These are phyloP conservation scores for Scolopax bukidnonensis DNA, from an alignment of 2,797 vertebrate species.

Conservation along the genomic window DNA sequence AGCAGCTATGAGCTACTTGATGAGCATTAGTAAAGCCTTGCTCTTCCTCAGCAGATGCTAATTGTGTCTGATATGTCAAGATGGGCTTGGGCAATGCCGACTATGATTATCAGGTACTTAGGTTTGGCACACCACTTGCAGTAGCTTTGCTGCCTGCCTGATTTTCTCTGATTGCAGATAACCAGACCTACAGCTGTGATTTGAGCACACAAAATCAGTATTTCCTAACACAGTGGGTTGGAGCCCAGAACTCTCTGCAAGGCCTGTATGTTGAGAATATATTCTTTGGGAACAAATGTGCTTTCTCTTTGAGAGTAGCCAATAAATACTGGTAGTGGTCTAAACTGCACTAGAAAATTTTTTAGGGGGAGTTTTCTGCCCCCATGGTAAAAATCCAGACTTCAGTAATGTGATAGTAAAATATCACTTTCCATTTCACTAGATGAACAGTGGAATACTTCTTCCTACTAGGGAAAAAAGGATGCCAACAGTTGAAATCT, in stretches of 20 bases:
- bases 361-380: not conserved
- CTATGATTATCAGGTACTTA: not conserved
- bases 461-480: not conserved
- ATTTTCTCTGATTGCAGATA: not conserved
- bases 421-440: not conserved
- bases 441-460: not conserved
- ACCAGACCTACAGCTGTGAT: not conserved
- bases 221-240: not conserved
- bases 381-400: not conserved
- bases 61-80: not conserved
- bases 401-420: not conserved
- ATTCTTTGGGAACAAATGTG: not conserved
- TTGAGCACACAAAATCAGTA: not conserved
- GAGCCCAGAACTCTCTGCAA: not conserved
- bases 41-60: not conserved
- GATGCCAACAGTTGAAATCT: not conserved
- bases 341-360: not conserved
- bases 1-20: not conserved
- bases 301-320: not conserved
- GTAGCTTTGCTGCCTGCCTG: not conserved
- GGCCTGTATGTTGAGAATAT: not conserved
- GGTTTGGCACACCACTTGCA: not conserved
- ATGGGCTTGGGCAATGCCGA: fast-evolving
- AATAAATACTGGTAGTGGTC: not conserved
- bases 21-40: not conserved